These are phyloP conservation scores for Xestoiulus laeticollis DNA, from an alignment of 2,888 invertebrate genomes.

Conservation along the genomic window DNA sequence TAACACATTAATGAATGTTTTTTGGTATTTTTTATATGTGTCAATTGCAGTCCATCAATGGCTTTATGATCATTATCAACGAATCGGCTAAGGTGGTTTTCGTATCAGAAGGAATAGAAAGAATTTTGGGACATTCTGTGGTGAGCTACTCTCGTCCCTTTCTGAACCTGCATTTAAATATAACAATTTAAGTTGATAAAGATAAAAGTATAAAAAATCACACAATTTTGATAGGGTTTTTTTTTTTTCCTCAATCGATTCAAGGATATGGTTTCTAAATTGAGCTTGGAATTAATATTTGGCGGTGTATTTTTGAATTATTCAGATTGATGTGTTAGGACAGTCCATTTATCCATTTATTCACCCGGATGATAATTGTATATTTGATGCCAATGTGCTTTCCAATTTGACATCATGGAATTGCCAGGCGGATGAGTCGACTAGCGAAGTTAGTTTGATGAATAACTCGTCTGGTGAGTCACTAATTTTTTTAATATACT, in stretches of 20 bases:
- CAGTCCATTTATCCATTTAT: constrained; percentile 83
- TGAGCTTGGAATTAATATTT: too few relatives aligned
- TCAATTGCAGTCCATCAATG: constrained; percentile 70
- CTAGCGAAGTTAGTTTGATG: background rate
- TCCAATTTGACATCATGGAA: constrained; percentile 39
- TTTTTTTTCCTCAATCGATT: too few relatives aligned
- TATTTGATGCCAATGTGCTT: constrained; percentile 71
- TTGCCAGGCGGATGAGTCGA: background rate
- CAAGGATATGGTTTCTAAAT: too few relatives aligned
- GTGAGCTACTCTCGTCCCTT: too few relatives aligned
- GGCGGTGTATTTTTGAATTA: constrained; percentile 58
- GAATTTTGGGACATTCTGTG: constrained; percentile 84
- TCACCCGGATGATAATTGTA: constrained; percentile 80
- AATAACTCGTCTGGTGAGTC: background rate
- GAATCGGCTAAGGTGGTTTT: constrained; percentile 84
- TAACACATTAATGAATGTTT: too few relatives aligned
- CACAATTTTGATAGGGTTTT: too few relatives aligned
- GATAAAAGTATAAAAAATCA: too few relatives aligned
- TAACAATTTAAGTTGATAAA: too few relatives aligned
- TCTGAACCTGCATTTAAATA: too few relatives aligned
- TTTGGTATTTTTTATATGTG: constrained; percentile 52
- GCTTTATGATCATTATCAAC: constrained; percentile 82
- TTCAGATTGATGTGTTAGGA: constrained; percentile 83
- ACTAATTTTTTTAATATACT: too few relatives aligned
- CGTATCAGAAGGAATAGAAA: constrained; percentile 84